Evolutionary conservation across 2,888 invertebrate species (phyloP).

Genomic region (Chrysotoxum bicinctum): DNA sequence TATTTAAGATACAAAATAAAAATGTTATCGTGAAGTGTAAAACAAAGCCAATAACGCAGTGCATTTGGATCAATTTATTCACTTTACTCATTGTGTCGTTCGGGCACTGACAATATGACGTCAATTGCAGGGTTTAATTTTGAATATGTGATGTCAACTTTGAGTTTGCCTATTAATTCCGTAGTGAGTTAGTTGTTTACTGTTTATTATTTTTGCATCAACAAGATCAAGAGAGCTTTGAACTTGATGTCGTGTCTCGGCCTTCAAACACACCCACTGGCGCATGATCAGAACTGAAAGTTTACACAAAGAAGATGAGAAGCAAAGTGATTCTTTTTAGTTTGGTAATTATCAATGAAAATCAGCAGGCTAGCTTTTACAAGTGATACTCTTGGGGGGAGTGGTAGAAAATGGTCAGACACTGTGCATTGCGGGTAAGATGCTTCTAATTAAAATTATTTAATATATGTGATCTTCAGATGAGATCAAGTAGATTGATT

Average conservation of each 20-base stretch:
- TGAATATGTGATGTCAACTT: not conserved
- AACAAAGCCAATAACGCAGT: not conserved
- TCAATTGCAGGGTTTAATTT: constrained; percentile 17
- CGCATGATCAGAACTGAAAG: constrained; percentile 3
- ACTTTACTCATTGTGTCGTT: not conserved
- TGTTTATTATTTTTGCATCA: not conserved
- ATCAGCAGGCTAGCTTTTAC: no score
- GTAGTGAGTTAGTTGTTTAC: not conserved
- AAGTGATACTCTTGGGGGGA: no score
- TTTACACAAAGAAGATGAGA: not conserved
- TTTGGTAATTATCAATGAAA: not conserved
- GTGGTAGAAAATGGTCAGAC: no score
- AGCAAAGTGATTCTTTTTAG: not conserved
- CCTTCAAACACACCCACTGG: constrained; percentile 6
- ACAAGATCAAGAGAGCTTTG: not conserved
- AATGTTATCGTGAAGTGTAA: not conserved
- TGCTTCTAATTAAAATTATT: no score
- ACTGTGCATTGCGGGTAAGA: no score
- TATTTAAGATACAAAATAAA: not conserved
- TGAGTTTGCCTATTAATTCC: not conserved
- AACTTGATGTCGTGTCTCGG: not conserved
- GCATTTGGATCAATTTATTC: not conserved
- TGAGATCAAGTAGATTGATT: no score
- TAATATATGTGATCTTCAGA: no score
- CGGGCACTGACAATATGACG: constrained; percentile 1